A percentile compares a stretch with the other conserved stretches of the same genome.
These are phyloP conservation scores for Rhamphomyia laevipes DNA, from an alignment of 2,888 invertebrate species.

Conservation along the genomic window DNA sequence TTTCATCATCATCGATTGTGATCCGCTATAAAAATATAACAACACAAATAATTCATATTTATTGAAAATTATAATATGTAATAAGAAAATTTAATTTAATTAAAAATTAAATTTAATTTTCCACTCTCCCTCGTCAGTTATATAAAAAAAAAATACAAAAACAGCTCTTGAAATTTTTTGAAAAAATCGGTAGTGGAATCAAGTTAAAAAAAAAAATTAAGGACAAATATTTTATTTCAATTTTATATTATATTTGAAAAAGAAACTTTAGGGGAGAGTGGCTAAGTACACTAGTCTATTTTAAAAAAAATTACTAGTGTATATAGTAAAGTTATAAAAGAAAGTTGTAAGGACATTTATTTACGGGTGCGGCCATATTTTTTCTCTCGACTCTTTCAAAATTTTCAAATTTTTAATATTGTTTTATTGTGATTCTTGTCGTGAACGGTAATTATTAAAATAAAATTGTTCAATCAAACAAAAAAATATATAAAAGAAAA, in stretches of 20 bases:
- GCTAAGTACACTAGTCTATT: too few relatives aligned
- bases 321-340: too few relatives aligned
- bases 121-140: background rate
- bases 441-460: too few relatives aligned
- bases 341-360: too few relatives aligned
- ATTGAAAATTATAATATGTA: background rate
- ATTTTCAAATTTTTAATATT: too few relatives aligned
- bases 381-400: background rate
- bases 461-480: background rate
- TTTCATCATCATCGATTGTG: background rate
- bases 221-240: background rate
- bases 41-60: background rate
- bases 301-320: too few relatives aligned
- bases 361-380: conserved; percentile 1
- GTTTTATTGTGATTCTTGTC: too few relatives aligned
- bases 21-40: background rate
- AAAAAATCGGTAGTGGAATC: too few relatives aligned
- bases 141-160: too few relatives aligned
- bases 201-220: background rate
- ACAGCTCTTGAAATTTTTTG: too few relatives aligned
- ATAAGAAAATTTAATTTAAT: background rate
- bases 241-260: background rate
- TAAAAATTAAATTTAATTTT: background rate
- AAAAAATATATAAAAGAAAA: conserved; percentile 5
- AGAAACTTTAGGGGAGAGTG: background rate